Conservation (phyloP, 1,140 invertebrate species). For the Callitettix versicolor region DNA sequence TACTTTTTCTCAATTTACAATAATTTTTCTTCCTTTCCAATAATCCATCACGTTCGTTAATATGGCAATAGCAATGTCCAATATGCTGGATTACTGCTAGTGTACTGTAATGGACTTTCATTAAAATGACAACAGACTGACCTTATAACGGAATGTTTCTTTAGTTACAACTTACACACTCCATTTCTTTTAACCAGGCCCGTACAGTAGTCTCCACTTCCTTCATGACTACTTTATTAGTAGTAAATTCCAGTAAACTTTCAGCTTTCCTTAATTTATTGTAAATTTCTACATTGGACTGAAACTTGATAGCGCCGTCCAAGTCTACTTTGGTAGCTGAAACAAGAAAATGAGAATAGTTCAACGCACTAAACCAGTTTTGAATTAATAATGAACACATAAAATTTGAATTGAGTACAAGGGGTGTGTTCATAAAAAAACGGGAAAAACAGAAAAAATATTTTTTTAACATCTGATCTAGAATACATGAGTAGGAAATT, state of each 20-base stretch:
- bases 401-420: neutral
- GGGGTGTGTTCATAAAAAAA: neutral
- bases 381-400: neutral
- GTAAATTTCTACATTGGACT: slow-evolving; percentile 40
- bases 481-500: too few species aligned
- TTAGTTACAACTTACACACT: slow-evolving; percentile 41
- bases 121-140: too few species aligned
- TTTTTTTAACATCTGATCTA: neutral
- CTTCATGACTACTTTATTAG: slow-evolving; percentile 37
- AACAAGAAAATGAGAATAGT: slow-evolving; percentile 17
- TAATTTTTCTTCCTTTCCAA: too few species aligned
- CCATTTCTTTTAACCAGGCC: slow-evolving; percentile 51
- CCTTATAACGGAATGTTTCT: too few species aligned
- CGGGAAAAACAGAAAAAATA: neutral
- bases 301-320: slow-evolving; percentile 42
- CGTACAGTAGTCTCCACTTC: slow-evolving; percentile 45
- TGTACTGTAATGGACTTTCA: too few species aligned
- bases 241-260: slow-evolving; percentile 36
- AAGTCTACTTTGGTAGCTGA: slow-evolving; percentile 48
- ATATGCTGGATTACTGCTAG: too few species aligned
- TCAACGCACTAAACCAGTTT: neutral
- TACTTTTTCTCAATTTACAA: too few species aligned
- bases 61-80: too few species aligned
- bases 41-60: too few species aligned
- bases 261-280: slow-evolving; percentile 40